Conservation (phyloP, 2,888 invertebrate genomes). For the Microchrysa polita region DNA sequence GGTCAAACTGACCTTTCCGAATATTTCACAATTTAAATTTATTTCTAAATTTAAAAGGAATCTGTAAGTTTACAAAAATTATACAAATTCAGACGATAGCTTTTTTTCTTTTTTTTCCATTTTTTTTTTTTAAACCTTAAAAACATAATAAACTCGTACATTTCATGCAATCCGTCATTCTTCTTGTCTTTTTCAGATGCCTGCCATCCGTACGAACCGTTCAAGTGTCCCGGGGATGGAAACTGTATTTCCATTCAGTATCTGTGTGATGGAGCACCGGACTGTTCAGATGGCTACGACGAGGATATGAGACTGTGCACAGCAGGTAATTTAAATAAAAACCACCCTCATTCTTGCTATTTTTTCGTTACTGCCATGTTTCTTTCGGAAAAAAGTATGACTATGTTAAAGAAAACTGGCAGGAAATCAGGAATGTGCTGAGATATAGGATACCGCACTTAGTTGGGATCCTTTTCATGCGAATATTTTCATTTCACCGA, state of each 20-base stretch:
- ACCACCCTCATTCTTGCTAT: conserved; percentile 53
- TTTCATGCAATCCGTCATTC: too few species aligned
- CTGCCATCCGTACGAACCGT: conserved; percentile 95
- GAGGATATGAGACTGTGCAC: conserved; percentile 95
- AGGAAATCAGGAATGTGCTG: background rate
- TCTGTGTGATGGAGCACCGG: conserved; percentile 92
- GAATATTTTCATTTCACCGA: background rate
- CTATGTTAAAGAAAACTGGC: background rate
- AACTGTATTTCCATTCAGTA: conserved; percentile 97
- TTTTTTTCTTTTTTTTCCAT: too few species aligned
- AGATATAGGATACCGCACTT: background rate
- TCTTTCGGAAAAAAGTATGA: background rate
- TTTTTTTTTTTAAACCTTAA: background rate
- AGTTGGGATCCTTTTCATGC: background rate
- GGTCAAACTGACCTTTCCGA: too few species aligned
- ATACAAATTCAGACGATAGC: too few species aligned
- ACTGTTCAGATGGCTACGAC: conserved; percentile 95
- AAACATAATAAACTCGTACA: background rate
- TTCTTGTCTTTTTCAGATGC: conserved; percentile 67
- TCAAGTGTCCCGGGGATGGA: conserved; percentile 93
- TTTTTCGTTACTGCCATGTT: background rate
- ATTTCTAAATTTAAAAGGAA: too few species aligned
- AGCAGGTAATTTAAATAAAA: conserved; percentile 74
- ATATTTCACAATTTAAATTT: too few species aligned
- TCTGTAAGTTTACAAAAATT: too few species aligned